A percentile compares a stretch with the other conserved stretches of the same genome.
phyloP scores from a whole-genome alignment of 2,888 invertebrate species.

The Acanthosepion pharaonis region DNA sequence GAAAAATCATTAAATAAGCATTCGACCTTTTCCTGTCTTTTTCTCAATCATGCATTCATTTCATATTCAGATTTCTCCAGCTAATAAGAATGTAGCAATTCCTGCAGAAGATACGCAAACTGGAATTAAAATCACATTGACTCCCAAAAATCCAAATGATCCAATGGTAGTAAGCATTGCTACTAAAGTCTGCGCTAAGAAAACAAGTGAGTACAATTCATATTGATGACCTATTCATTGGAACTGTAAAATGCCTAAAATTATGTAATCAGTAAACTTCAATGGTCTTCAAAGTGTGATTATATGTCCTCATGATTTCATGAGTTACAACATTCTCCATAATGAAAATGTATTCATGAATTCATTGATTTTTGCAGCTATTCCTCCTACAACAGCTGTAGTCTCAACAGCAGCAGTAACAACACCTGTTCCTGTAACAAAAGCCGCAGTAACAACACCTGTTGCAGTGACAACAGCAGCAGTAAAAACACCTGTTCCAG shows the following conservation, averaged over 20 bases:
- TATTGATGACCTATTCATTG: background rate
- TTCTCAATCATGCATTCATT: background rate
- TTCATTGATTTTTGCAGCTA: background rate
- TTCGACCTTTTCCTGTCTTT: no score
- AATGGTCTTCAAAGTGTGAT: no score
- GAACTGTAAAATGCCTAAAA: background rate
- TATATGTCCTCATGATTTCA: background rate
- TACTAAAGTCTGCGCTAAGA: background rate
- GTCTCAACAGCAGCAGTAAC: background rate
- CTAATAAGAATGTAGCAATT: background rate
- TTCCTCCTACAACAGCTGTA: background rate
- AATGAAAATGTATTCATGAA: background rate
- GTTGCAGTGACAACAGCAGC: background rate
- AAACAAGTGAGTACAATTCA: background rate
- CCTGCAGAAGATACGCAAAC: background rate
- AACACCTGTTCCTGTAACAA: background rate
- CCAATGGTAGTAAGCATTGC: background rate
- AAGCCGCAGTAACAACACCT: background rate
- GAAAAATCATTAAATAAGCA: no score
- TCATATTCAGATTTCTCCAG: background rate
- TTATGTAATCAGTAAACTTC: no score
- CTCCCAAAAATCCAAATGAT: background rate
- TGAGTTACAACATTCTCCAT: background rate
- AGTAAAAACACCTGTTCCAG: background rate
- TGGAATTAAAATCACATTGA: background rate